These are phyloP conservation scores for Phalacrocorax aristotelis DNA, from an alignment of 2,113 vertebrate genomes.

Conservation along the genomic window DNA sequence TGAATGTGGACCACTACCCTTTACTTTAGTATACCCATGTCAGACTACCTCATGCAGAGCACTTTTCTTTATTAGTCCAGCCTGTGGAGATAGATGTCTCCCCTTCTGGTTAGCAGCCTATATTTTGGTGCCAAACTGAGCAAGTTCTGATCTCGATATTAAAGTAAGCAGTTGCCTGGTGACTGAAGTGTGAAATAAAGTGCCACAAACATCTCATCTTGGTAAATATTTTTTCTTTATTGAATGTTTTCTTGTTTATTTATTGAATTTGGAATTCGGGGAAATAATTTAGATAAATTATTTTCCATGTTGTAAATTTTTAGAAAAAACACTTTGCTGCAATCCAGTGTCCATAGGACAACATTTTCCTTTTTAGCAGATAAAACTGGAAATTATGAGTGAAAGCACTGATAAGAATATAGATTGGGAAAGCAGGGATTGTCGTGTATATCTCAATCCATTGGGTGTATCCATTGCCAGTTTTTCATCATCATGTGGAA, in stretches of 20 bases:
- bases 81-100: not conserved
- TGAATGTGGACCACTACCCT: constrained; percentile 16
- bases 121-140: not conserved
- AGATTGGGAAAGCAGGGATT: not conserved
- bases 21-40: constrained; percentile 18
- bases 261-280: not conserved
- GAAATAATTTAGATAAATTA: not conserved
- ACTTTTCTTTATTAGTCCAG: not conserved
- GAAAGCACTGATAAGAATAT: not conserved
- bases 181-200: constrained; percentile 43
- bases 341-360: not conserved
- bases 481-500: not conserved
- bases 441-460: not conserved
- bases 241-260: not conserved
- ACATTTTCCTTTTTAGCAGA: not conserved
- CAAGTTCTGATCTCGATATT: not conserved
- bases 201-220: not conserved
- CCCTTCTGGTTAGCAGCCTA: not conserved
- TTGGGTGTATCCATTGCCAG: not conserved
- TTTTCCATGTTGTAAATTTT: not conserved
- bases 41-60: not conserved
- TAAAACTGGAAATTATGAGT: not conserved
- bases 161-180: not conserved
- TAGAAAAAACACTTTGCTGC: not conserved
- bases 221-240: not conserved